Evolutionary conservation across 2,888 invertebrate species (phyloP).

Genomic region (Chrysolina americana): DNA sequence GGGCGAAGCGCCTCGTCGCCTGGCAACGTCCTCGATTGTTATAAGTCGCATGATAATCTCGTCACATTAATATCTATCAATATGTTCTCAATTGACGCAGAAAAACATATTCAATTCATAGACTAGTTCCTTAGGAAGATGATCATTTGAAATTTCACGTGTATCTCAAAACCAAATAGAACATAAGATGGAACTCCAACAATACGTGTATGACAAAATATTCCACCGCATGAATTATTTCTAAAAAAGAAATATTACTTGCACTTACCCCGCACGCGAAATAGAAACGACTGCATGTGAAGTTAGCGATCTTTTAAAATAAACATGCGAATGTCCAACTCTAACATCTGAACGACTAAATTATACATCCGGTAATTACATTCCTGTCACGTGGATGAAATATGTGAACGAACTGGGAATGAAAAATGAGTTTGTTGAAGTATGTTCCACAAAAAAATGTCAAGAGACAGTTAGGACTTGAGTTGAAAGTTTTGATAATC

Average conservation of each 20-base stretch:
- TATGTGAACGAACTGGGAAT: not conserved
- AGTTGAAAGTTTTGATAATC: too few relatives aligned
- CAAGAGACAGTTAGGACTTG: not conserved
- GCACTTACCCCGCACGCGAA: slow-evolving; percentile 6
- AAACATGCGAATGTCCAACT: slow-evolving; percentile 14
- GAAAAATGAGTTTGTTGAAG: not conserved
- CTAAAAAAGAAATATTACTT: slow-evolving; percentile 3
- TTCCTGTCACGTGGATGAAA: slow-evolving; percentile 7
- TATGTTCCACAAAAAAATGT: not conserved
- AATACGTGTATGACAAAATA: not conserved
- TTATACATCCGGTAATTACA: slow-evolving; percentile 18
- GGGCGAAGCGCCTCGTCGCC: too few relatives aligned
- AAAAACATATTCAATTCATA: too few relatives aligned
- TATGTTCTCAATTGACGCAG: too few relatives aligned
- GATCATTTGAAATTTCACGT: not conserved
- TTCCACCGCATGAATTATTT: not conserved
- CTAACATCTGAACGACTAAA: slow-evolving; percentile 6
- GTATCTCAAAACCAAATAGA: not conserved
- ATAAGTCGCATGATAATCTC: too few relatives aligned
- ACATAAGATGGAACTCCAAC: not conserved
- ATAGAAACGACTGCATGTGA: not conserved
- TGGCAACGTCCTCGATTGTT: too few relatives aligned
- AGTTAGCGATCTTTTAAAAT: slow-evolving; percentile 17
- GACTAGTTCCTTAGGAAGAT: too few relatives aligned
- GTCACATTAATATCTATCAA: too few relatives aligned